Evolutionary conservation across 2,113 vertebrate species (phyloP).

Genomic region (Coryphaenoides rupestris): DNA sequence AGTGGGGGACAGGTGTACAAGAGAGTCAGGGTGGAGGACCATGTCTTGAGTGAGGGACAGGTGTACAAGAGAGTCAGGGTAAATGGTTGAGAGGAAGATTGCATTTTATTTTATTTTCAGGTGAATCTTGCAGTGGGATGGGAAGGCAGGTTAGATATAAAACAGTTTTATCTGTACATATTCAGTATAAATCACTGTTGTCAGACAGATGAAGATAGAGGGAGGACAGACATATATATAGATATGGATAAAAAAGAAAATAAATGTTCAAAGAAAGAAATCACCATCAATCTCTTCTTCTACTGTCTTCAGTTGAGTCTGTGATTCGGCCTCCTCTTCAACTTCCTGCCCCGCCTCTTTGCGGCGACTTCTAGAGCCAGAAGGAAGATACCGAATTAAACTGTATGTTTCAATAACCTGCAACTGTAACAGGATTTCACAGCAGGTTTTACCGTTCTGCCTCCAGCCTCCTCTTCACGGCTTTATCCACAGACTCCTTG

Average conservation of each 20-base stretch:
- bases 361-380: slow-evolving; percentile 69
- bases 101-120: background rate
- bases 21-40: slow-evolving; percentile 27
- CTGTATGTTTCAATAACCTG: slow-evolving; percentile 1
- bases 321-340: slow-evolving; percentile 37
- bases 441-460: slow-evolving; percentile 38
- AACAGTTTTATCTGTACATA: no score
- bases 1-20: background rate
- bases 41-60: slow-evolving; percentile 46
- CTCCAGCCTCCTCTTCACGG: slow-evolving; percentile 64
- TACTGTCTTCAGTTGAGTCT: slow-evolving; percentile 36
- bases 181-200: background rate
- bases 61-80: background rate
- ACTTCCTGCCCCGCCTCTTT: no score
- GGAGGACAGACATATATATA: background rate
- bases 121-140: no score
- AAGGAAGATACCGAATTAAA: slow-evolving; percentile 22
- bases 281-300: slow-evolving; percentile 59
- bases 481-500: slow-evolving; percentile 68
- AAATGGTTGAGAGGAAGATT: background rate
- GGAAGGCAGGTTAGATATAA: no score
- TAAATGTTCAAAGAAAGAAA: background rate
- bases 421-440: background rate
- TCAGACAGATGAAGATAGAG: background rate
- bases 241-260: no score